phyloP scores from a whole-genome alignment of 2,113 vertebrate genomes.

The Butorides virescens region DNA sequence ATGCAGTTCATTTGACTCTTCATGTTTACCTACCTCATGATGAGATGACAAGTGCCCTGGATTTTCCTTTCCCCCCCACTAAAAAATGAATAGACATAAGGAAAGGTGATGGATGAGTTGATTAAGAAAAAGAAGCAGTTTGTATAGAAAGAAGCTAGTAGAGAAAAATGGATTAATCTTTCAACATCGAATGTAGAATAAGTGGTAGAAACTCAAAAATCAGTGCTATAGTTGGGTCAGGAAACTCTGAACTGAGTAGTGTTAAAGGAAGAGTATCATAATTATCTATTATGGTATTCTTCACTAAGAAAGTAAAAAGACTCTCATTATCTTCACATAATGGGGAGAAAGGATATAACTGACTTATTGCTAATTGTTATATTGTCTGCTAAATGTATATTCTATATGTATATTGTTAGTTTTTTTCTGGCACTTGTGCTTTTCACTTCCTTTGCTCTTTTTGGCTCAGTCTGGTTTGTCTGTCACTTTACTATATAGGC shows the following conservation, averaged over 20 bases:
- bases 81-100: background rate
- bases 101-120: background rate
- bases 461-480: background rate
- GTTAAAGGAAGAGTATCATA: background rate
- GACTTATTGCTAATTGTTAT: background rate
- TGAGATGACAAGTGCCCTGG: background rate
- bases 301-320: background rate
- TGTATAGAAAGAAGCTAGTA: background rate
- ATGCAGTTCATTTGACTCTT: background rate
- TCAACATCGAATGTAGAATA: background rate
- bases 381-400: background rate
- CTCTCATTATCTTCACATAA: background rate
- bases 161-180: background rate
- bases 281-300: background rate
- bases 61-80: background rate
- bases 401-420: background rate
- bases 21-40: background rate
- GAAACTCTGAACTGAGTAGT: background rate
- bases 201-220: background rate
- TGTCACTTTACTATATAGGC: background rate
- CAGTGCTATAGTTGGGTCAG: background rate
- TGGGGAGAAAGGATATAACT: background rate
- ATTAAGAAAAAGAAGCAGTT: background rate
- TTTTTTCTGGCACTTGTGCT: background rate
- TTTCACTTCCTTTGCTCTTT: background rate